Conservation (phyloP, 35 echinoderm and acorn worm species). For the Strongylocentrotus purpuratus region DNA sequence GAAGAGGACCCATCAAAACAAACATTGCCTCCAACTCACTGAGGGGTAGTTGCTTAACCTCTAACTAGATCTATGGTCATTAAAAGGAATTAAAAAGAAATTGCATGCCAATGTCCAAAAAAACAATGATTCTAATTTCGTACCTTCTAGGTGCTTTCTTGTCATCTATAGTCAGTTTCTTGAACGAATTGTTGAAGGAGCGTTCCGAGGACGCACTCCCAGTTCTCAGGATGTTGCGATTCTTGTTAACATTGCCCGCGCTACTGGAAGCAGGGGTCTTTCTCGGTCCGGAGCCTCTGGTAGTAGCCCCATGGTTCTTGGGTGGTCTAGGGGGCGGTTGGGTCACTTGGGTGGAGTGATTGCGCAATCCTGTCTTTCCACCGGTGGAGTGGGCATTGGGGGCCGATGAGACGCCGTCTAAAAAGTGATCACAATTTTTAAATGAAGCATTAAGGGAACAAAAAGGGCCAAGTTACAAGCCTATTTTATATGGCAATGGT, state of each 20-base stretch:
- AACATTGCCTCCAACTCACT: too few species aligned
- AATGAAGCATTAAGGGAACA: neutral
- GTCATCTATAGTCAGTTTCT: conserved; percentile 67
- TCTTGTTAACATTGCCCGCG: conserved; percentile 73
- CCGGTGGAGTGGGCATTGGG: neutral
- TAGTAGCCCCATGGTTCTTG: neutral
- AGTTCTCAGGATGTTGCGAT: conserved; percentile 67
- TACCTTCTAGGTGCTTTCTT: conserved; percentile 56
- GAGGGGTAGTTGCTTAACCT: too few species aligned
- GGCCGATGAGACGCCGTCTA: conserved; percentile 29
- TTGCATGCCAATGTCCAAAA: too few species aligned
- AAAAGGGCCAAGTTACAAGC: too few species aligned
- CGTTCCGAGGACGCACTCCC: conserved; percentile 29
- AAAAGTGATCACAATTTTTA: neutral
- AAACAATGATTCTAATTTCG: neutral
- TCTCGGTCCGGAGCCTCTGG: neutral
- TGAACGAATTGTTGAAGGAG: conserved; percentile 64
- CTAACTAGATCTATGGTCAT: too few species aligned
- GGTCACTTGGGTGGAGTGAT: neutral
- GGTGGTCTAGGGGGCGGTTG: neutral
- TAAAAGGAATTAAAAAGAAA: too few species aligned
- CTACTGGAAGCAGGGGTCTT: conserved; percentile 69
- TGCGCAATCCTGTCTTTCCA: neutral
- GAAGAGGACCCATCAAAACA: too few species aligned
- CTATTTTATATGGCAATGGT: too few species aligned